Conservation (phyloP, 2,113 vertebrate species). For the Nettapus auritus region DNA sequence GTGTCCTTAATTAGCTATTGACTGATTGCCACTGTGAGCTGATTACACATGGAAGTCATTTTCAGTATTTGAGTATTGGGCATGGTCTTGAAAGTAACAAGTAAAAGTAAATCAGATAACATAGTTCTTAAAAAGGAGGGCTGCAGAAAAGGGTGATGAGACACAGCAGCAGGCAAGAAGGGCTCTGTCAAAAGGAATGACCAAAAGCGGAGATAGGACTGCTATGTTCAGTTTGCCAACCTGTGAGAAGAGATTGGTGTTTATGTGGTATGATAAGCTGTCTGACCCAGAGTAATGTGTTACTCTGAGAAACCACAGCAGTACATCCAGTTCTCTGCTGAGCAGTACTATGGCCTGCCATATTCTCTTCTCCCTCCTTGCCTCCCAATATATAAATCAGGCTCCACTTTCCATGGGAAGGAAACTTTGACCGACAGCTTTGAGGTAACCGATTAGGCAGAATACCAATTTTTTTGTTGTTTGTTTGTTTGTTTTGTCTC, state of each 20-base stretch:
- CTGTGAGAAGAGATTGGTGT: neutral
- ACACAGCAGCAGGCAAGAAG: neutral
- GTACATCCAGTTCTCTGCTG: neutral
- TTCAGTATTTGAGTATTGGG: neutral
- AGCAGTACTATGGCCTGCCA: neutral
- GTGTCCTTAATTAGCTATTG: neutral
- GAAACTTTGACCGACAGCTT: neutral
- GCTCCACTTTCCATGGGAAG: neutral
- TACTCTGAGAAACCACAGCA: neutral
- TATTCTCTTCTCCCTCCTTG: neutral
- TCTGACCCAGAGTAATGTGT: neutral
- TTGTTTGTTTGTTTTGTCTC: neutral
- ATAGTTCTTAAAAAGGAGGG: neutral
- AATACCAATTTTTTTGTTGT: neutral
- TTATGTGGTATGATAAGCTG: neutral
- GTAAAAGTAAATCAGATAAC: rapidly evolving
- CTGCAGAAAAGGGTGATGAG: neutral
- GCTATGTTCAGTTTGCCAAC: neutral
- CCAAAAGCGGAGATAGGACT: neutral
- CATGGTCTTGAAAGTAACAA: neutral
- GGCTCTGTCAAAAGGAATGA: neutral
- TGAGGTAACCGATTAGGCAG: neutral
- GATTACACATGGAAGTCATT: neutral
- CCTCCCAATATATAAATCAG: neutral
- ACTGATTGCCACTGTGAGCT: neutral